Base-by-base conservation (phyloP, 35 echinoderm and acorn worm genomes). In the Amphiura filiformis region DNA sequence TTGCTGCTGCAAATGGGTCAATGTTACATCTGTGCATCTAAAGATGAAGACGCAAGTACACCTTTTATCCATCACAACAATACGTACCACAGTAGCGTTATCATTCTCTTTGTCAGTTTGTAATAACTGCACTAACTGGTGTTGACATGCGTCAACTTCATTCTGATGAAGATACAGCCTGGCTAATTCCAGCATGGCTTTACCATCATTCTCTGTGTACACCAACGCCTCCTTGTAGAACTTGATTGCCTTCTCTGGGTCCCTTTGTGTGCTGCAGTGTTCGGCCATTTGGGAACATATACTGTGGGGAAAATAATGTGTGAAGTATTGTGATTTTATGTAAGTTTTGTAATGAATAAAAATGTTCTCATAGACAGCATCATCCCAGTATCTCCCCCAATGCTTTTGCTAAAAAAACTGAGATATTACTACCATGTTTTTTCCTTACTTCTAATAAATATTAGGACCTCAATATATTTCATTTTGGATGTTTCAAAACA, bases 161-260 rank as follows among this genome's bases (percentile, higher is more conserved):
- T 90, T 90, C 42, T 92, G 90, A 14, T 79, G 83, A 57, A 98
- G 87, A 42, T 95, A 93, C 1, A 99, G 81, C 33, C 96, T 40
- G 34, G 96, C 85, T 94, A 57, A 37, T 94, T 92, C 38, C 94
- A 83, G 94, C 92, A 18, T 26, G 4, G 31, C 89, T 92, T 99
- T 94, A 11, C 92, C 80, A 38, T 97, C 92, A 38, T 88, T 81
- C 23, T 94, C 93, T 18, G 83, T 92, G 38, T 99, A 99, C 0
- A 99, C 87, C 87, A 99, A 39, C 28, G 96, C 96, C 79, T 99
- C 96, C 79, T 99, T 99, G 90, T 99, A 99, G 34, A 99, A 88
- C 76, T 99, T 99, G 78, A 91, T 94, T 18, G 96, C 96, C 75
- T 92, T 94, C 26, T 99, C 96, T 23, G 57, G 76, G 20, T 94